Evolutionary conservation across 2,113 vertebrate species (phyloP).

Genomic region (Dicaeum eximium): DNA sequence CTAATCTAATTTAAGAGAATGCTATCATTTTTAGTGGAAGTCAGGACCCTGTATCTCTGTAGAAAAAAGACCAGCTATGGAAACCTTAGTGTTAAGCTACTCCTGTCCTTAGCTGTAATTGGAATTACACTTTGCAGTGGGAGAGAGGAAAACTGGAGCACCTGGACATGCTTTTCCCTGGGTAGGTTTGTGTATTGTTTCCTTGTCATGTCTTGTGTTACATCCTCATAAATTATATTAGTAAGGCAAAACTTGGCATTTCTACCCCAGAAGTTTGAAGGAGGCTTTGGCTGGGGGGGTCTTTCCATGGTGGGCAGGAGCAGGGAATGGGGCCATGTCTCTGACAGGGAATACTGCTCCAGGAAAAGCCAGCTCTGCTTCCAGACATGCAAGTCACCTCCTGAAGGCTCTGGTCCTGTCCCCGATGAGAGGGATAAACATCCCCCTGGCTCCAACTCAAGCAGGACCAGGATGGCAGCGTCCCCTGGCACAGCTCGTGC

Average conservation of each 20-base stretch:
- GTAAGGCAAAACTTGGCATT: neutral
- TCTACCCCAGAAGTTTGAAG: neutral
- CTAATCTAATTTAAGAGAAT: neutral
- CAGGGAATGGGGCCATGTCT: neutral
- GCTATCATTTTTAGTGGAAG: neutral
- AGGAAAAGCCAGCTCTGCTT: neutral
- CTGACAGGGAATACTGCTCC: accelerated
- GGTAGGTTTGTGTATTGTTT: neutral
- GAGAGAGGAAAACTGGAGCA: neutral
- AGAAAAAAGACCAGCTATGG: neutral
- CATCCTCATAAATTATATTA: neutral
- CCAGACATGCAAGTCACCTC: accelerated
- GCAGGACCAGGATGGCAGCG: neutral
- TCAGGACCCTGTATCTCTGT: neutral
- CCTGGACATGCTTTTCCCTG: neutral
- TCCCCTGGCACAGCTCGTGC: neutral
- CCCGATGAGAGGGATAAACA: accelerated
- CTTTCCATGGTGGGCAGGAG: neutral
- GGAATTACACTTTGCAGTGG: neutral
- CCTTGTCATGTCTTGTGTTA: neutral
- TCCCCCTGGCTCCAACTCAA: accelerated
- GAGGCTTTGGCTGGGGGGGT: neutral
- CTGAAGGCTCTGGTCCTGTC: neutral
- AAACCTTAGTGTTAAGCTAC: neutral
- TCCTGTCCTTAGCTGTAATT: neutral